These are phyloP conservation scores for Eretmocerus hayati DNA, from an alignment of 2,888 invertebrate genomes.

Conservation along the genomic window DNA sequence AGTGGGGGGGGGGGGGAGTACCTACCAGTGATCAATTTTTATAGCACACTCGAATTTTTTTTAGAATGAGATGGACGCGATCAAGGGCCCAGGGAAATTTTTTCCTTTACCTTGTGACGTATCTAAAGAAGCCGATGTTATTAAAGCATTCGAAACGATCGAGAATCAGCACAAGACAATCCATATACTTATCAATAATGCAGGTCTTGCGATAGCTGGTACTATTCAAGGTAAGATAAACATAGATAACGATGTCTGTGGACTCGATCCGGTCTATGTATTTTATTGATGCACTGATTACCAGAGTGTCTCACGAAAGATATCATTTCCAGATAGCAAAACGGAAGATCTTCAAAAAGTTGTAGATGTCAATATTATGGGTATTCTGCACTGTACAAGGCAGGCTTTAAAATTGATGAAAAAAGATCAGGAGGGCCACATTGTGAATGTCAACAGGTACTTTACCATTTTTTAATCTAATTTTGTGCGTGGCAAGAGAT, in stretches of 20 bases:
- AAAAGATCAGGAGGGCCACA: conserved; percentile 28
- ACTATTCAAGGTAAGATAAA: conserved; percentile 5
- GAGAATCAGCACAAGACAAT: conserved; percentile 35
- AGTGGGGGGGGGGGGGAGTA: too few species aligned
- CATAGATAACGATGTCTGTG: too few species aligned
- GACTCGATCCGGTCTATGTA: too few species aligned
- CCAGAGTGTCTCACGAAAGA: too few species aligned
- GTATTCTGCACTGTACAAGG: conserved; percentile 30
- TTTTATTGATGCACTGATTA: background rate
- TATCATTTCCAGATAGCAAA: conserved; percentile 2
- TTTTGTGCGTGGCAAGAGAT: too few species aligned
- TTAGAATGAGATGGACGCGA: background rate
- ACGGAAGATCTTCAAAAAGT: conserved; percentile 11
- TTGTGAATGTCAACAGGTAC: conserved; percentile 34
- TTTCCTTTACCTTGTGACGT: background rate
- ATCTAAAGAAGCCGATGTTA: background rate
- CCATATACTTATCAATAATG: conserved; percentile 43
- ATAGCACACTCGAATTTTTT: too few species aligned
- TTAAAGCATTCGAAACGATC: background rate
- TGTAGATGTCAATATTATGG: conserved; percentile 32
- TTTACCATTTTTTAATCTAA: too few species aligned
- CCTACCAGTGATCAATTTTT: too few species aligned
- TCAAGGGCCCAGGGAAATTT: background rate
- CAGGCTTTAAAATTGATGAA: conserved; percentile 31
- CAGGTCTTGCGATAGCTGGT: conserved; percentile 28